A percentile compares a stretch with the other conserved stretches of the same genome.
Evolutionary conservation across 37 sponge, comb jelly and placozoan genomes (phyloP).

Genomic region (Axinella damicornis): DNA sequence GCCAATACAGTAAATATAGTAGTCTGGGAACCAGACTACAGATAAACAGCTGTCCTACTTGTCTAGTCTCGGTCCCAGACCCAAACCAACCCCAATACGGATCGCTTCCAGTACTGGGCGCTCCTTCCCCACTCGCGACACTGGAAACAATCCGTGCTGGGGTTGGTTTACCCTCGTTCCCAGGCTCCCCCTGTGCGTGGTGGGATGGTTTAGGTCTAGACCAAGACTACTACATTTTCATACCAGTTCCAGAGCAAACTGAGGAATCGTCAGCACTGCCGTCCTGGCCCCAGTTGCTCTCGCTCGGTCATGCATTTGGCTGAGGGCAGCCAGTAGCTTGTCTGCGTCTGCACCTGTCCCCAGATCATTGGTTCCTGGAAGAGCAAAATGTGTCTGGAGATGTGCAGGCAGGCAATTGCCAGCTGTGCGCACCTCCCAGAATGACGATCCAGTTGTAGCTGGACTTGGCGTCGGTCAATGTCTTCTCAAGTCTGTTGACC

Average conservation of each 20-base stretch:
- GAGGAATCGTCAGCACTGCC: conserved; percentile 23
- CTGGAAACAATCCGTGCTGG: too few species aligned
- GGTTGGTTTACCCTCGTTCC: too few species aligned
- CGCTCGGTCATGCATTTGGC: conserved; percentile 36
- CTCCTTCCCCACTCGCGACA: too few species aligned
- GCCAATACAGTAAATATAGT: too few species aligned
- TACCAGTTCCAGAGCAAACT: conserved; percentile 16
- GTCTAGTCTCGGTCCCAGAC: conserved; percentile 8
- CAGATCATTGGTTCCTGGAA: conserved; percentile 27
- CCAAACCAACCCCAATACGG: too few species aligned
- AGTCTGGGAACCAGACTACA: too few species aligned
- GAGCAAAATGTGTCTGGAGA: background rate
- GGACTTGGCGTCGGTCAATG: background rate
- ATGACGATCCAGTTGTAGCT: conserved; percentile 40
- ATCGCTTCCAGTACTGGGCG: too few species aligned
- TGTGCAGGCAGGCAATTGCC: background rate
- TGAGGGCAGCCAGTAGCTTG: conserved; percentile 10
- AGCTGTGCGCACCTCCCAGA: conserved; percentile 16
- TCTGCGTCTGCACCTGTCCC: conserved; percentile 16
- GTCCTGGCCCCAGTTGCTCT: conserved; percentile 21
- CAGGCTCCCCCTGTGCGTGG: too few species aligned
- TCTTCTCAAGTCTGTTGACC: conserved; percentile 5
- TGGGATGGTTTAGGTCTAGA: too few species aligned
- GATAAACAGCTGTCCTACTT: too few species aligned
- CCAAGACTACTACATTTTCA: too few species aligned